Evolutionary conservation across 2,888 invertebrate genomes (phyloP), one percentile per base, ranked within the genome.

Genomic region (Phortica magna): DNA sequence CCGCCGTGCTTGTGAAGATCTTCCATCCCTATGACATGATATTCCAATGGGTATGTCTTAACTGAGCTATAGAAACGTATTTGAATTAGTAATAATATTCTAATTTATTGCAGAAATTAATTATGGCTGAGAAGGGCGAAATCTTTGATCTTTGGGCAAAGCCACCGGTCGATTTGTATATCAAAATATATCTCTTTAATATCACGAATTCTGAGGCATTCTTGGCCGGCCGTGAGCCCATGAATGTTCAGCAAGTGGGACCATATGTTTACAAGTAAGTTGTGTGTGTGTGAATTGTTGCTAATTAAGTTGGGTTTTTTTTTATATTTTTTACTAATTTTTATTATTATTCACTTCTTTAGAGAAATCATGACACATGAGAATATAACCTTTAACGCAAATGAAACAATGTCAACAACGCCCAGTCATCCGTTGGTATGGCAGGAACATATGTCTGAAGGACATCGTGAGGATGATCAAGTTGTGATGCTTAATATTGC

Each of bases 251-350:
- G 82, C 95, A 98, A 93, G 94, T 96, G 10, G 98, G 98, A 0
- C 98, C 97, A 0, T 97, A 96, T 89, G 96, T 97, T 0, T 98
- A 98, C 92, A 96, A 94, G 98, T 98, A 92, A 93, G 94, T 92
- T 48, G 3, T 1, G 12, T 48, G 3, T 1, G 12, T 14, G 17
- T 4, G 53, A 59, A 68, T 14, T 41, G 5, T 12, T 68, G 68
- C 17, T n/a, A 96, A 94, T 98, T 98, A 92, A 93, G 94, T 92
- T 48, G 5, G 0, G 22, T 17, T 9, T 0, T 42, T 53, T 41
- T 14, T 5, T n/a, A 68, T 12, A 59, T 39, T n/a, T 57, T n/a
- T 65, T 10, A 59, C n/a, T n/a, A n/a, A n/a, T n/a, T n/a, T n/a
- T n/a, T n/a, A 59, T 59, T 17, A 59, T 17, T 10, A 31, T 43